These are phyloP conservation scores for Drosophila mauritiana DNA, from an alignment of 1,140 invertebrate species.

Conservation along the genomic window DNA sequence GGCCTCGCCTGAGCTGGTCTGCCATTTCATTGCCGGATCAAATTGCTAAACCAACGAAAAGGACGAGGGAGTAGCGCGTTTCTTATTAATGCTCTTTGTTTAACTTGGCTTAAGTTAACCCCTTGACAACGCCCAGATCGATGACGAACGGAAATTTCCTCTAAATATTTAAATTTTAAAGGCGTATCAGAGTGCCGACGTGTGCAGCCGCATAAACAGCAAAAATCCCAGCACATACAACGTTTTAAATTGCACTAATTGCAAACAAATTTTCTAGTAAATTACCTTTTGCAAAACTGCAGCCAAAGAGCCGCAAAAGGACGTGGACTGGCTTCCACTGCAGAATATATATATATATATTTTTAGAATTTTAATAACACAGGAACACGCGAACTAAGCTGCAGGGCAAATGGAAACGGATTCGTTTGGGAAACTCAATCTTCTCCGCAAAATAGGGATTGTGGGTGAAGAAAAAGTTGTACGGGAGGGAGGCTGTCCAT, in stretches of 20 bases:
- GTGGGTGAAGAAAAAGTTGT: slow-evolving; percentile 7
- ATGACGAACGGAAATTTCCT: slow-evolving; percentile 21
- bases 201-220: slow-evolving; percentile 10
- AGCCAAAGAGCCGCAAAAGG: slow-evolving; percentile 33
- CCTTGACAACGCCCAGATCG: slow-evolving; percentile 46
- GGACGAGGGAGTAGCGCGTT: slow-evolving; percentile 22
- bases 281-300: slow-evolving; percentile 73
- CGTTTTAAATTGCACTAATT: slow-evolving; percentile 80
- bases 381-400: slow-evolving; percentile 55
- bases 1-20: slow-evolving; percentile 28
- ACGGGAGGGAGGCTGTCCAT: slow-evolving; percentile 5
- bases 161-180: slow-evolving; percentile 30
- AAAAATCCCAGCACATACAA: slow-evolving; percentile 33
- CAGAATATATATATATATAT: slow-evolving; percentile 71
- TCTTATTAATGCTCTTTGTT: slow-evolving; percentile 68
- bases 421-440: slow-evolving; percentile 18
- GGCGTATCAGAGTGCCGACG: not conserved
- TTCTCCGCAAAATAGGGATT: slow-evolving; percentile 1
- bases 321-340: slow-evolving; percentile 18
- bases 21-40: slow-evolving; percentile 45
- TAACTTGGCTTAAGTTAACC: slow-evolving; percentile 50
- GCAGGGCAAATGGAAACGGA: slow-evolving; percentile 15
- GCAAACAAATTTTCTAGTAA: slow-evolving; percentile 82
- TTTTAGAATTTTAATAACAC: slow-evolving; percentile 77
- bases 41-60: slow-evolving; percentile 67